phyloP scores from a whole-genome alignment of 2,113 vertebrate genomes.

The Oreocharis arfaki region DNA sequence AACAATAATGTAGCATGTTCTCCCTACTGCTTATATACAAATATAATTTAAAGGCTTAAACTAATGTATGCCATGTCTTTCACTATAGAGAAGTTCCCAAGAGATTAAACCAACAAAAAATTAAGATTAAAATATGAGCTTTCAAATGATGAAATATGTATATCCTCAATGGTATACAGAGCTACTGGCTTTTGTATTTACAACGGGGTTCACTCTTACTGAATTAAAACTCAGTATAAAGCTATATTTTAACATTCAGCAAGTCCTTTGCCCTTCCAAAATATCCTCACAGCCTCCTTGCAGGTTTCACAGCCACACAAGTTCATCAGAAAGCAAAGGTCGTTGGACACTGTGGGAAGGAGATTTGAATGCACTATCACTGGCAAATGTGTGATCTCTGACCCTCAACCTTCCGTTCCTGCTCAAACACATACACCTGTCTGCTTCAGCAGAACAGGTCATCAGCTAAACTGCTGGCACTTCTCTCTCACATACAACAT shows the following conservation, averaged over 20 bases:
- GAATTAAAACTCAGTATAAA: background rate
- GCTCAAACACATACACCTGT: background rate
- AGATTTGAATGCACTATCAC: background rate
- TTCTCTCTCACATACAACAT: background rate
- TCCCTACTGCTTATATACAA: background rate
- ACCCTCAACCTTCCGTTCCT: background rate
- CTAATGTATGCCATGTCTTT: background rate
- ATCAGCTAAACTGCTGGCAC: background rate
- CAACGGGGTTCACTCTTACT: background rate
- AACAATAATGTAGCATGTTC: background rate
- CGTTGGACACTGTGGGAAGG: background rate
- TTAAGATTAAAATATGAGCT: background rate
- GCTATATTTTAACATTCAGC: background rate
- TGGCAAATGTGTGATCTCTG: background rate
- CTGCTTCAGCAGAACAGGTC: background rate
- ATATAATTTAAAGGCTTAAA: background rate
- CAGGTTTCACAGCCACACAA: background rate
- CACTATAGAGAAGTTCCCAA: background rate
- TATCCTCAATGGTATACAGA: background rate
- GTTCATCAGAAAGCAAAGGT: background rate
- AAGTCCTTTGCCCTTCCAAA: background rate
- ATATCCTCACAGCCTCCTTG: background rate
- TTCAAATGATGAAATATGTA: background rate
- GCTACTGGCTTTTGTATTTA: background rate
- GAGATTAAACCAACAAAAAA: background rate